Conservation (phyloP, 2,888 invertebrate genomes). For the Epirrhoe tristata region DNA sequence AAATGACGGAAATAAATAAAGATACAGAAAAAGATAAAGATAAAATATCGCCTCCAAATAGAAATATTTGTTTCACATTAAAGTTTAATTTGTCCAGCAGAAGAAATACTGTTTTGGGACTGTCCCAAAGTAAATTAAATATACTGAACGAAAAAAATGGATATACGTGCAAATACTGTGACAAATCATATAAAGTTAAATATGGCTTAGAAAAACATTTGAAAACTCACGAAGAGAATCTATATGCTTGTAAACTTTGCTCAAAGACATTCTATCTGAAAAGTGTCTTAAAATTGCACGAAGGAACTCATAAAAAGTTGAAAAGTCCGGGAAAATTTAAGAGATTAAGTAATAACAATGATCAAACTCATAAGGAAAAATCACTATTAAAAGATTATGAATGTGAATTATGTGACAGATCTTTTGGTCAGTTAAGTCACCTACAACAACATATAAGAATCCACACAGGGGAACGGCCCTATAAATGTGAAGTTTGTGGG, state of each 20-base stretch:
- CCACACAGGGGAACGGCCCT: conserved; percentile 24
- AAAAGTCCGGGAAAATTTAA: not conserved
- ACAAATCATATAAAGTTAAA: conserved; percentile 2
- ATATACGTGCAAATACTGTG: conserved; percentile 1
- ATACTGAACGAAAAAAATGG: not conserved
- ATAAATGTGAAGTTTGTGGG: conserved; percentile 6
- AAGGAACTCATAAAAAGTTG: not conserved
- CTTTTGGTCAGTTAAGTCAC: conserved; percentile 5
- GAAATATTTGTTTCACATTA: not conserved
- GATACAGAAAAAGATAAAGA: not conserved
- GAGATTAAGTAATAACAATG: not conserved
- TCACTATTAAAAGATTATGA: not conserved
- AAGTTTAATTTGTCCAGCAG: not conserved
- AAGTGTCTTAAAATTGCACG: not conserved
- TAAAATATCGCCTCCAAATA: not conserved
- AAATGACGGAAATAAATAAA: not conserved
- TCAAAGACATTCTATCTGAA: not conserved
- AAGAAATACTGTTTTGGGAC: not conserved
- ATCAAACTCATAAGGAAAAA: not conserved
- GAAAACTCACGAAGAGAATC: not conserved
- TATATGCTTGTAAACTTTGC: conserved; percentile 3
- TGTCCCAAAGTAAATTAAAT: not conserved
- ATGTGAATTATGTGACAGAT: conserved; percentile 16
- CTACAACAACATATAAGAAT: conserved; percentile 14
- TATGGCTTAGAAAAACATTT: conserved; percentile 1